Percentiles rank a stretch among this genome's conserved stretches.
These are phyloP conservation scores for Chaunax sp. DNA, from an alignment of 2,797 vertebrate species.

Conservation along the genomic window DNA sequence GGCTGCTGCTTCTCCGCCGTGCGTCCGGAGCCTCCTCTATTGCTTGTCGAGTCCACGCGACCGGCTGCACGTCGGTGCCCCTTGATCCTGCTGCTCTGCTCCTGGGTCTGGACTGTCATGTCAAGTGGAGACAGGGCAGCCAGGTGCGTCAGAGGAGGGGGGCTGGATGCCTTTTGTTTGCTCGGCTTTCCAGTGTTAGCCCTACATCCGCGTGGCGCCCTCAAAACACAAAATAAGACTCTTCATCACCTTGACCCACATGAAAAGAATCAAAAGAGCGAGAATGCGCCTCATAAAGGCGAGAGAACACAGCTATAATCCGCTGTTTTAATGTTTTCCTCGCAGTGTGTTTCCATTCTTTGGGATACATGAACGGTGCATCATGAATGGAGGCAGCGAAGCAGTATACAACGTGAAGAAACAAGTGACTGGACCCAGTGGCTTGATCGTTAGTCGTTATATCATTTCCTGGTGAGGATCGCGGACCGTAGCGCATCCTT, in stretches of 20 bases:
- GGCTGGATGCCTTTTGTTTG: constrained; percentile 80
- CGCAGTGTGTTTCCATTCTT: constrained; percentile 65
- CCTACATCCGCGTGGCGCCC: constrained; percentile 72
- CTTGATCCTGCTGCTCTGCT: constrained; percentile 80
- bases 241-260: constrained; percentile 72
- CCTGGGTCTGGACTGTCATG: constrained; percentile 85
- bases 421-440: constrained; percentile 28
- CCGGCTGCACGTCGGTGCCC: constrained; percentile 83
- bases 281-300: constrained; percentile 12
- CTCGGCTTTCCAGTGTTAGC: constrained; percentile 58
- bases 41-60: constrained; percentile 78
- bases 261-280: constrained; percentile 43
- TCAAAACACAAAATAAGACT: constrained; percentile 57
- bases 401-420: constrained; percentile 47
- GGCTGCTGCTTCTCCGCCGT: constrained; percentile 72
- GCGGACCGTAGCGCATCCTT: neutral
- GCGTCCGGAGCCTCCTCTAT: constrained; percentile 65
- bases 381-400: constrained; percentile 72
- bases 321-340: constrained; percentile 58
- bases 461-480: constrained; percentile 26
- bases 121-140: constrained; percentile 83
- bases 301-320: constrained; percentile 6
- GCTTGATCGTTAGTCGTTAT: constrained; percentile 1
- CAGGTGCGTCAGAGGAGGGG: constrained; percentile 80
- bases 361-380: constrained; percentile 76